Conservation (phyloP, 1,140 invertebrate genomes). For the Drosophila santomea region DNA sequence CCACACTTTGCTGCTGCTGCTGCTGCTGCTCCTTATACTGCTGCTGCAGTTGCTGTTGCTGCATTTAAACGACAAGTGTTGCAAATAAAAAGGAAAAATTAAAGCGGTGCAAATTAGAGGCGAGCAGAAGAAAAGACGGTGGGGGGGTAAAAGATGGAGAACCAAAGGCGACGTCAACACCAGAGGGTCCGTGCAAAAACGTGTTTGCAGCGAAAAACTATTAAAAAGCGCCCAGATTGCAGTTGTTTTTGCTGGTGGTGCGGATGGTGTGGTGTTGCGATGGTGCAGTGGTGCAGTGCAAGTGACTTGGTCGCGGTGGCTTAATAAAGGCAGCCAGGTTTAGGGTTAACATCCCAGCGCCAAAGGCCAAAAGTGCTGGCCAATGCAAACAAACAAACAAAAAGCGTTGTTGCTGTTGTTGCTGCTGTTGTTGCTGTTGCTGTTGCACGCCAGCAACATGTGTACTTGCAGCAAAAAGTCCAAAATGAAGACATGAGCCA, state of each 20-base stretch:
- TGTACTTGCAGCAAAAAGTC: slow-evolving; percentile 63
- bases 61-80: slow-evolving; percentile 82
- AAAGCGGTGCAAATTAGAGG: slow-evolving; percentile 74
- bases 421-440: too few relatives aligned
- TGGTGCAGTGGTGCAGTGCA: slow-evolving; percentile 34
- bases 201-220: slow-evolving; percentile 66
- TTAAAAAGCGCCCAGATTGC: slow-evolving; percentile 64
- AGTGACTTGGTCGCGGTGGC: slow-evolving; percentile 67
- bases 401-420: slow-evolving; percentile 28
- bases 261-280: slow-evolving; percentile 14
- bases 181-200: slow-evolving; percentile 63
- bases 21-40: slow-evolving; percentile 9
- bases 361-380: slow-evolving; percentile 80
- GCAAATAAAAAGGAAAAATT: slow-evolving; percentile 82
- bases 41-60: slow-evolving; percentile 33
- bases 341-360: slow-evolving; percentile 71
- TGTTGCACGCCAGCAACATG: slow-evolving; percentile 68
- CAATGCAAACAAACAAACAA: slow-evolving; percentile 76
- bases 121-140: slow-evolving; percentile 3
- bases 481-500: slow-evolving; percentile 76
- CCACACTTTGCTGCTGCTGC: slow-evolving; percentile 63
- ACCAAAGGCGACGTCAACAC: slow-evolving; percentile 69
- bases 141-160: slow-evolving; percentile 27
- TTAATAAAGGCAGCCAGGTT: slow-evolving; percentile 77
- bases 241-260: slow-evolving; percentile 31